Conservation (phyloP, 2,888 invertebrate genomes). For the Orthosia incerta region DNA sequence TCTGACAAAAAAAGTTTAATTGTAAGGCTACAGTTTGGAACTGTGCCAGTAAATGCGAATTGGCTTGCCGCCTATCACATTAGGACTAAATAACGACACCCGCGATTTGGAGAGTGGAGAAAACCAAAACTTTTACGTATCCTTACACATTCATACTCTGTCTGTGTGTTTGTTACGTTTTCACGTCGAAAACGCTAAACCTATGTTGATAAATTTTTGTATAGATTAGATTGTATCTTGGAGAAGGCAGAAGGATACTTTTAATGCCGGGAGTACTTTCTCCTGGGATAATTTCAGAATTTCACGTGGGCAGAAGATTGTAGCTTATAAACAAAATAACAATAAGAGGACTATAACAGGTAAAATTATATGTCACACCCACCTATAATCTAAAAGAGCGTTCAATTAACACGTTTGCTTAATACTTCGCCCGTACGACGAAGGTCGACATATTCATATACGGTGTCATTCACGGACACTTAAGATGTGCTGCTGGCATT, state of each 20-base stretch:
- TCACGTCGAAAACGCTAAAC: too few relatives aligned
- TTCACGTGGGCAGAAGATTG: too few relatives aligned
- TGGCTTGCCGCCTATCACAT: slow-evolving; percentile 33
- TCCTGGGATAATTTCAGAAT: too few relatives aligned
- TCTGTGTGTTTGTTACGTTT: too few relatives aligned
- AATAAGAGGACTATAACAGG: too few relatives aligned
- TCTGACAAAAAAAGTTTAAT: slow-evolving; percentile 26
- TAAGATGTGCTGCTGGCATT: slow-evolving; percentile 1
- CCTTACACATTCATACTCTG: too few relatives aligned
- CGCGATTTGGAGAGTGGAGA: slow-evolving; percentile 6
- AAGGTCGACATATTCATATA: slow-evolving; percentile 19
- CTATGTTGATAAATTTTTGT: too few relatives aligned
- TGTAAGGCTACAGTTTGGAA: slow-evolving; percentile 42
- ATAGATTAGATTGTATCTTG: too few relatives aligned
- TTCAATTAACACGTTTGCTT: slow-evolving; percentile 24
- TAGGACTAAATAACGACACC: slow-evolving; percentile 33
- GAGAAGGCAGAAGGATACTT: too few relatives aligned
- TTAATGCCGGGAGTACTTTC: too few relatives aligned
- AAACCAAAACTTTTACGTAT: background rate
- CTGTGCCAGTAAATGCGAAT: slow-evolving; percentile 44
- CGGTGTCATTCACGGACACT: slow-evolving; percentile 39
- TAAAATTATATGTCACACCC: slow-evolving; percentile 5
- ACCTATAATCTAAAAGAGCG: slow-evolving; percentile 4
- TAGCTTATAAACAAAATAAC: too few relatives aligned
- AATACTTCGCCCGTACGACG: slow-evolving; percentile 8